Percentiles rank a stretch among this genome's conserved stretches.
These are phyloP conservation scores for Hyperopisus bebe DNA, from an alignment of 2,113 vertebrate genomes.

Conservation along the genomic window DNA sequence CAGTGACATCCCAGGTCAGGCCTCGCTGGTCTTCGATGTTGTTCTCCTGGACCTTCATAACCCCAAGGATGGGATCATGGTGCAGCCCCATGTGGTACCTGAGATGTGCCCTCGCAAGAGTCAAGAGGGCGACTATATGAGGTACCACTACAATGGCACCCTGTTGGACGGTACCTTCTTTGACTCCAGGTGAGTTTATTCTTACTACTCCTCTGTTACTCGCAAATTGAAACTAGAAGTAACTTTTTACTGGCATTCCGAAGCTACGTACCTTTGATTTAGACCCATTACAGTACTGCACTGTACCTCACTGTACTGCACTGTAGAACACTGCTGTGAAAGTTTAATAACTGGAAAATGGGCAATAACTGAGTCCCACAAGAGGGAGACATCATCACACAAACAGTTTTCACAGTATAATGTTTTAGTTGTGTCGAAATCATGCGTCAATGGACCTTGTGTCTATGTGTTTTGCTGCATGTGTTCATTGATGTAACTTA, in stretches of 20 bases:
- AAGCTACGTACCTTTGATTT: background rate
- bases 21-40: constrained; percentile 92
- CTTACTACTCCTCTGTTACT: background rate
- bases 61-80: constrained; percentile 77
- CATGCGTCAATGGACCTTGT: background rate
- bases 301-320: too few relatives aligned
- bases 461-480: too few relatives aligned
- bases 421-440: background rate
- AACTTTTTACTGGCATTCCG: background rate
- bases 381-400: background rate
- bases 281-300: background rate
- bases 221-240: background rate
- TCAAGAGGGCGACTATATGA: constrained; percentile 78
- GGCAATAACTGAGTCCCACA: background rate
- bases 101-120: constrained; percentile 72
- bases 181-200: constrained; percentile 79
- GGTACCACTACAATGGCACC: constrained; percentile 93
- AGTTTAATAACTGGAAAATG: background rate
- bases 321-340: background rate
- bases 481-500: too few relatives aligned
- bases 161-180: constrained; percentile 88
- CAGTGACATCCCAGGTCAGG: constrained; percentile 91
- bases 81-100: constrained; percentile 70
- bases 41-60: constrained; percentile 89
- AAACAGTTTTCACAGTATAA: background rate